phyloP scores from a whole-genome alignment of 2,888 invertebrate species.

The Ashinkailepas kermadecensis region DNA sequence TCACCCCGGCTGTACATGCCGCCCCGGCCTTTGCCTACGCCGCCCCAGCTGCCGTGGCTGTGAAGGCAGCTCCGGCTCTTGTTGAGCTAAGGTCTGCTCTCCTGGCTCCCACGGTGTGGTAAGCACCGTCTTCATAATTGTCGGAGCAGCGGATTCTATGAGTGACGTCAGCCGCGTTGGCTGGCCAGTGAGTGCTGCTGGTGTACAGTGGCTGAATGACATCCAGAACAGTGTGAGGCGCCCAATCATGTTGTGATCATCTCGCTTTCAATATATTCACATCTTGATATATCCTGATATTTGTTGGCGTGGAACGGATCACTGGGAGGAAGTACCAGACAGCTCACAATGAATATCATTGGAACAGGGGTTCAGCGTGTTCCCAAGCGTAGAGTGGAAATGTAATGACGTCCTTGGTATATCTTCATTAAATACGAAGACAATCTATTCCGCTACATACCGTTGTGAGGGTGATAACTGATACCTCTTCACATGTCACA shows the following conservation, averaged over 20 bases:
- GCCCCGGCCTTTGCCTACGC: background rate
- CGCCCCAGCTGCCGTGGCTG: background rate
- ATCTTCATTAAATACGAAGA: no score
- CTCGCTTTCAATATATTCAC: background rate
- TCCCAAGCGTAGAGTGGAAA: no score
- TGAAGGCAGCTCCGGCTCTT: background rate
- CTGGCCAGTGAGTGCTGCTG: background rate
- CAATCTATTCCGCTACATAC: no score
- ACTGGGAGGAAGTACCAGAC: no score
- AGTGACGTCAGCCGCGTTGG: background rate
- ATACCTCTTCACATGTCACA: no score
- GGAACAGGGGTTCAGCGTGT: no score
- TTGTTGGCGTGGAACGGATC: no score
- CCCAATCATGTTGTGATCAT: conserved; percentile 10
- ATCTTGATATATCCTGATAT: background rate
- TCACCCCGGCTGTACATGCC: background rate
- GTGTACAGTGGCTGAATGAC: background rate
- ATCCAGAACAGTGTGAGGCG: background rate
- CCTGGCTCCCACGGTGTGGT: background rate
- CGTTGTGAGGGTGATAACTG: no score
- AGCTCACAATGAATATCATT: no score
- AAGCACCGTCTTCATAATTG: background rate
- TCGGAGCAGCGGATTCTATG: background rate
- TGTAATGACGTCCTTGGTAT: no score
- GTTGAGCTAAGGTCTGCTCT: background rate